These are phyloP conservation scores for Polypterus senegalus DNA, from an alignment of 2,113 vertebrate genomes.

Conservation along the genomic window DNA sequence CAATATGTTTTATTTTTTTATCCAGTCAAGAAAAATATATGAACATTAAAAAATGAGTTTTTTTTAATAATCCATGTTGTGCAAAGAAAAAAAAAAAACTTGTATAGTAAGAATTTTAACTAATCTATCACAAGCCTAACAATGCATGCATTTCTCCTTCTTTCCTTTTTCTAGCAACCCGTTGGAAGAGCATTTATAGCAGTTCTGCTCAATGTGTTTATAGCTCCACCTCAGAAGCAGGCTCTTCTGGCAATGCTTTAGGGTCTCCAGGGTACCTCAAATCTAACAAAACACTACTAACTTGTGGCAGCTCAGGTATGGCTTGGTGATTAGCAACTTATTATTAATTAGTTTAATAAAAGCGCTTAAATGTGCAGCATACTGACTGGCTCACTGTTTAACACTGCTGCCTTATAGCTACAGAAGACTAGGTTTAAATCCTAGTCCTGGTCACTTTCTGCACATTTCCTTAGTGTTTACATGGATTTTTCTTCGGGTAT, in stretches of 20 bases:
- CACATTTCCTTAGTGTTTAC: too few relatives aligned
- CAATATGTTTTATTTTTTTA: too few relatives aligned
- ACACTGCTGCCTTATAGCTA: too few relatives aligned
- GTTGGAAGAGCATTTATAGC: constrained; percentile 85
- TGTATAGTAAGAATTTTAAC: not conserved
- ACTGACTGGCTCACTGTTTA: too few relatives aligned
- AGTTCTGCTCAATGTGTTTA: constrained; percentile 52
- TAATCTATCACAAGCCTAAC: not conserved
- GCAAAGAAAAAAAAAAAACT: not conserved
- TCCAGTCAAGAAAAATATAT: too few relatives aligned
- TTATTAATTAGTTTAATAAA: too few relatives aligned
- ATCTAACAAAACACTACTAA: constrained; percentile 96
- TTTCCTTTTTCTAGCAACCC: constrained; percentile 55
- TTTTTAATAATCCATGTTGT: rapidly evolving
- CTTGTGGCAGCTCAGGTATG: constrained; percentile 91
- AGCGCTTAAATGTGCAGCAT: too few relatives aligned
- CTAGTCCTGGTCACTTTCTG: too few relatives aligned
- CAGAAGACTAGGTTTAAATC: too few relatives aligned
- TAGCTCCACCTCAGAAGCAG: constrained; percentile 50
- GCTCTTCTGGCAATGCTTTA: constrained; percentile 61
- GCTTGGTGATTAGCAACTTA: constrained; percentile 37
- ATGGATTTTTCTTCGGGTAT: too few relatives aligned
- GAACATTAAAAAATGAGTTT: too few relatives aligned
- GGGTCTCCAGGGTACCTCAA: constrained; percentile 85
- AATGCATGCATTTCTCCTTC: constrained; percentile 26